Evolutionary conservation across 2,888 invertebrate species (phyloP), one percentile per base, ranked within the genome.

Genomic region (Drosophila helvetica): DNA sequence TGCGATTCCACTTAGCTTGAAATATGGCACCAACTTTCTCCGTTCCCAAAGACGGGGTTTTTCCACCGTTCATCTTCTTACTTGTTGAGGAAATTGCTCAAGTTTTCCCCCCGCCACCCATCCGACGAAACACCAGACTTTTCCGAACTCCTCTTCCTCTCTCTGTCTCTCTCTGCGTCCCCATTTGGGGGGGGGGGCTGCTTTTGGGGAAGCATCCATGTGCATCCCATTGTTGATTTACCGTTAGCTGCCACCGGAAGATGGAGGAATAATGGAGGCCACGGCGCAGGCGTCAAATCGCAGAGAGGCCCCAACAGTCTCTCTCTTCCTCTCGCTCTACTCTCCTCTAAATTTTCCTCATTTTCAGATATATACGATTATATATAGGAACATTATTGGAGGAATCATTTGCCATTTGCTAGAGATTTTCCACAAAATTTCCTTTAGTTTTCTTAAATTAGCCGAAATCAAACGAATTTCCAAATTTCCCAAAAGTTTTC

Each of bases 11-110:
- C 5, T 22, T 22, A 6, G 3, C 22, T 22, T 5, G 22, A 22
- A 22, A 22, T 22, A 5, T 22, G 22, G 22, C 22, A 5, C 22
- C 4, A n/a, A 7, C 2, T 15, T 38, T 38, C 6, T 15, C 6
- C 6, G n/a, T n/a, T 1, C 38, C 15, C 15, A n/a, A 2, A 38
- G 38, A 7, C 38, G 6, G 12, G 7, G 15, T 7, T 66, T 67
- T 5, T 54, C 48, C 67, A 55, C n/a, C 38, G 38, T 66, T 66
- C 25, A 66, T 66, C 66, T 66, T 55, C 25, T 48, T 66, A 66
- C 66, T 66, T 66, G 66, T 66, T 66, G 66, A 66, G 66, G 66
- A 66, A 43, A 65, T 64, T 33, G 27, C 27, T 2, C 6, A 25
- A 63, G 63, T 63, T 46, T 54, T 48, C 42, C 53, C n/a, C 66